phyloP scores from a whole-genome alignment of 2,888 invertebrate genomes.

The Caenorhabditis japonica region DNA sequence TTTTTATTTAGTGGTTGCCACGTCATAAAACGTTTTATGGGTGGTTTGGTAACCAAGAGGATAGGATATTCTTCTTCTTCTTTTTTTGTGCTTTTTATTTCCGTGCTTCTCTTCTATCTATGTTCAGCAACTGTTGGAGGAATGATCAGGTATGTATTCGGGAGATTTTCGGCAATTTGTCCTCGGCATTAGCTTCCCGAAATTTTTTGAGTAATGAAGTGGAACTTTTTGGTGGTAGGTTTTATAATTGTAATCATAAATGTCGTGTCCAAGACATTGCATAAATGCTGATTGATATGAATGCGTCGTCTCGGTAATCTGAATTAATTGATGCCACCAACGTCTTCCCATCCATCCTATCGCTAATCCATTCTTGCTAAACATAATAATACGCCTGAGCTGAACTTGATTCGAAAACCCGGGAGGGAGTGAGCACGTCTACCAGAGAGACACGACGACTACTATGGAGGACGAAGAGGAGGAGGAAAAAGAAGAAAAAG shows the following conservation, averaged over 20 bases:
- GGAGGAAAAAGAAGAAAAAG: slow-evolving; percentile 11
- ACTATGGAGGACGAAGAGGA: slow-evolving; percentile 36
- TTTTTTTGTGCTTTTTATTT: slow-evolving; percentile 13
- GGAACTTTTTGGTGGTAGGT: no score
- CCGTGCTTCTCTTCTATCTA: background rate
- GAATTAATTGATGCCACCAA: slow-evolving; percentile 9
- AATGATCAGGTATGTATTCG: slow-evolving; percentile 20
- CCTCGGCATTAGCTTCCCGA: no score
- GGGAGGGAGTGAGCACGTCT: slow-evolving; percentile 34
- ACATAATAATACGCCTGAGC: slow-evolving; percentile 42
- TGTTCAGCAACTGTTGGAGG: slow-evolving; percentile 21
- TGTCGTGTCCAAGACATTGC: no score
- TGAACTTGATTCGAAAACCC: slow-evolving; percentile 51
- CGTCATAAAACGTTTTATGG: slow-evolving; percentile 39
- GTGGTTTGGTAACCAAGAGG: background rate
- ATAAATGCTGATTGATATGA: slow-evolving; percentile 21
- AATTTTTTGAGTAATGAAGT: no score
- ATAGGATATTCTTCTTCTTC: slow-evolving; percentile 3
- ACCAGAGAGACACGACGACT: slow-evolving; percentile 30
- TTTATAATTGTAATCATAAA: no score
- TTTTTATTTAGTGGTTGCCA: slow-evolving; percentile 17
- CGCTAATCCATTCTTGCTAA: slow-evolving; percentile 23
- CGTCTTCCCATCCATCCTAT: slow-evolving; percentile 10
- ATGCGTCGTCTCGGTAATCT: no score
- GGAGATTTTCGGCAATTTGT: no score